phyloP scores from a whole-genome alignment of 2,113 vertebrate genomes.

The Protobothrops flavoviridis region DNA sequence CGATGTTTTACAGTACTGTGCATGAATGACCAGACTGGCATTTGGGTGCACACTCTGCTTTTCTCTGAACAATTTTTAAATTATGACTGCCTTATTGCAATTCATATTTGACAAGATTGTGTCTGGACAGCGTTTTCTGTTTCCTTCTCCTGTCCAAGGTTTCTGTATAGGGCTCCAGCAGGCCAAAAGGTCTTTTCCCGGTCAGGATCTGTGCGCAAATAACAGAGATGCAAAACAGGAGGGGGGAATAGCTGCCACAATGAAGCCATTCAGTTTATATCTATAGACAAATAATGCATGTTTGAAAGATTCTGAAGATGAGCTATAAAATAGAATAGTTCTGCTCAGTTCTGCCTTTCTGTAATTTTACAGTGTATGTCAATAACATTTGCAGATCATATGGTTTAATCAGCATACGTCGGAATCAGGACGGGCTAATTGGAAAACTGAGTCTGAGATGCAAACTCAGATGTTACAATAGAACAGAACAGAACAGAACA shows the following conservation, averaged over 20 bases:
- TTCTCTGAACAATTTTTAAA: background rate
- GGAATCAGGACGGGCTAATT: constrained; percentile 44
- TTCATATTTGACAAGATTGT: background rate
- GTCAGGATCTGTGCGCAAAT: background rate
- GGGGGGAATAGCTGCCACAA: background rate
- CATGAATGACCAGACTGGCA: background rate
- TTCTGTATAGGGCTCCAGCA: constrained; percentile 24
- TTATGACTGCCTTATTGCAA: background rate
- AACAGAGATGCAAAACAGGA: constrained; percentile 38
- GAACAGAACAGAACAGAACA: no score
- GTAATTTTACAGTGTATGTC: constrained; percentile 9
- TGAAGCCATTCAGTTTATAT: constrained; percentile 40
- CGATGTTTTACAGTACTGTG: background rate
- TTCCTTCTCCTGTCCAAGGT: constrained; percentile 14
- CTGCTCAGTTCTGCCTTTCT: background rate
- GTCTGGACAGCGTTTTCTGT: constrained; percentile 30
- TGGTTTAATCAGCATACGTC: constrained; percentile 37
- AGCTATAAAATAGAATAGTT: constrained; percentile 43
- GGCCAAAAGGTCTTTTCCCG: constrained; percentile 5
- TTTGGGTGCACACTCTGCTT: background rate
- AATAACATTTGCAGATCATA: constrained; percentile 12
- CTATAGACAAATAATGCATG: constrained; percentile 6
- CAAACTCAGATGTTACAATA: no score
- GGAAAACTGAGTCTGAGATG: background rate
- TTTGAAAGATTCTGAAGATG: constrained; percentile 16